Conservation (phyloP, 2,797 vertebrate genomes). For the Sebastes nivosus region DNA sequence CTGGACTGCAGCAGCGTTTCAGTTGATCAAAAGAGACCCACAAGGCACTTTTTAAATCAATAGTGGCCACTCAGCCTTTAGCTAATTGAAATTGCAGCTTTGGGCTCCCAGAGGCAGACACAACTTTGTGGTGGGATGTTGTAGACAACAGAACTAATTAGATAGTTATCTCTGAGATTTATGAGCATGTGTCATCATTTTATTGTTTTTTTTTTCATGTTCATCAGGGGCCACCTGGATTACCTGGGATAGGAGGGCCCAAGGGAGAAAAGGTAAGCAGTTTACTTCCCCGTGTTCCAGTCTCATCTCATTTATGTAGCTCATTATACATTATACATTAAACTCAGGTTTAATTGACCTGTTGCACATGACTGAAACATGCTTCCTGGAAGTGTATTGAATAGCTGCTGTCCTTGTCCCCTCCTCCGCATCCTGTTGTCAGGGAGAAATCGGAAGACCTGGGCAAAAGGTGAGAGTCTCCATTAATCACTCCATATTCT, state of each 20-base stretch:
- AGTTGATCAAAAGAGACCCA: slow-evolving; percentile 39
- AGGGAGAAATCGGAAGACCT: slow-evolving; percentile 98
- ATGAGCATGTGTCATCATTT: background rate
- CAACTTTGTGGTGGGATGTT: slow-evolving; percentile 45
- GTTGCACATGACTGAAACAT: slow-evolving; percentile 50
- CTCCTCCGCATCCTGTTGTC: slow-evolving; percentile 73
- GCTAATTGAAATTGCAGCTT: slow-evolving; percentile 71
- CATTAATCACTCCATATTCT: slow-evolving; percentile 70
- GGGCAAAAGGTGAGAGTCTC: slow-evolving; percentile 94
- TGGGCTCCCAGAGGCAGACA: slow-evolving; percentile 42
- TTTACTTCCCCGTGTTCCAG: background rate
- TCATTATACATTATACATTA: background rate
- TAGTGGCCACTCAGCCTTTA: slow-evolving; percentile 71
- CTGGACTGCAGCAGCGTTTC: slow-evolving; percentile 36
- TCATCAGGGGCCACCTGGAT: slow-evolving; percentile 90
- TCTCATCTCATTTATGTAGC: slow-evolving; percentile 13
- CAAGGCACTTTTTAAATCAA: slow-evolving; percentile 69
- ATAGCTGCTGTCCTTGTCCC: slow-evolving; percentile 59
- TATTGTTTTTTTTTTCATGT: slow-evolving; percentile 23
- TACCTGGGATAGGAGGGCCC: slow-evolving; percentile 90
- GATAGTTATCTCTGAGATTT: slow-evolving; percentile 43
- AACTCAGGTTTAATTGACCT: slow-evolving; percentile 43
- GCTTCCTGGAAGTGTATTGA: slow-evolving; percentile 57
- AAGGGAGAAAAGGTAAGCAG: slow-evolving; percentile 94
- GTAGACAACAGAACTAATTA: slow-evolving; percentile 48